phyloP scores from a whole-genome alignment of 1,140 invertebrate species.

The Drosophila ercepeae region DNA sequence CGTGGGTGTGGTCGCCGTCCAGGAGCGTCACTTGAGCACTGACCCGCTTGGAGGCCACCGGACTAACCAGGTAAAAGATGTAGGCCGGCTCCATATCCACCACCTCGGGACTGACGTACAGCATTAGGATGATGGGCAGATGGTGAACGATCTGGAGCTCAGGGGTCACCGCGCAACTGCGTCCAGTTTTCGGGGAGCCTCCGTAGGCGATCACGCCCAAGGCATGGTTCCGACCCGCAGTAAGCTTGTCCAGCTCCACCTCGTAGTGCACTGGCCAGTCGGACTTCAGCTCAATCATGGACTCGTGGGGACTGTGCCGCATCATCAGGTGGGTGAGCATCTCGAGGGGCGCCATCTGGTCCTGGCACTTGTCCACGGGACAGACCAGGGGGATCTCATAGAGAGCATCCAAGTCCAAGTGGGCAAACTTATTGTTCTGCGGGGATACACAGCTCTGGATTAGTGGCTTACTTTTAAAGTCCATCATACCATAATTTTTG shows the following conservation, averaged over 20 bases:
- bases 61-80: constrained; percentile 47
- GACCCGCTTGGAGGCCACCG: constrained; percentile 25
- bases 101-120: constrained; percentile 33
- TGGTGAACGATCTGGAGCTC: constrained; percentile 50
- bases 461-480: neutral
- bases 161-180: constrained; percentile 36
- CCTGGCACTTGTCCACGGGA: constrained; percentile 23
- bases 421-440: neutral
- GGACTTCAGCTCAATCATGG: constrained; percentile 38
- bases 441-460: neutral
- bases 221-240: constrained; percentile 37
- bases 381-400: constrained; percentile 29
- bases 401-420: constrained; percentile 29
- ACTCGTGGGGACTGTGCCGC: constrained; percentile 44
- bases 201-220: constrained; percentile 43
- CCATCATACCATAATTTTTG: neutral
- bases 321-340: constrained; percentile 47
- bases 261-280: constrained; percentile 31
- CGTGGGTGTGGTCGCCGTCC: constrained; percentile 1
- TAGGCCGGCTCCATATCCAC: constrained; percentile 26
- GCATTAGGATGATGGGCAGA: constrained; percentile 41
- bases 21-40: constrained; percentile 35
- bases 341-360: constrained; percentile 26
- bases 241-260: constrained; percentile 32
- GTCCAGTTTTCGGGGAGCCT: constrained; percentile 15